Evolutionary conservation across 2,113 vertebrate genomes (phyloP), one percentile per base, ranked within the genome.

Genomic region (Pleuronectes platessa): DNA sequence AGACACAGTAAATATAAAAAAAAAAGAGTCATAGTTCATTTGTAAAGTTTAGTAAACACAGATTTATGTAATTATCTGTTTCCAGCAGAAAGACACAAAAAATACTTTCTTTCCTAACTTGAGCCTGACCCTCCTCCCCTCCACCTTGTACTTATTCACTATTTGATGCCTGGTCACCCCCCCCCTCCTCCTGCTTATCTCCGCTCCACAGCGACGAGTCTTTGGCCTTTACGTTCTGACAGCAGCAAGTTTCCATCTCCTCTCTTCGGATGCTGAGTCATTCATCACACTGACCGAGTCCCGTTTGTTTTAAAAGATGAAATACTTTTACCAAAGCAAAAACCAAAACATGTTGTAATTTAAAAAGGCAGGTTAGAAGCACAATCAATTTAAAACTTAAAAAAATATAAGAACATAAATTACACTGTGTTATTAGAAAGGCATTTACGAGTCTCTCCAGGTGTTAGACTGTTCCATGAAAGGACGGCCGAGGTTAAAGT

Each of bases 401-500:
- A n/a, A n/a, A 24, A 47, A 54, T 42, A 23, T 42, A 23, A 42
- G 2, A 71, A 45, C 37, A 78, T 70, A 81, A 79, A 76, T 82
- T 79, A 67, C 9, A 64, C 0, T 7, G 21, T 45, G 47, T 65
- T 65, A 26, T 60, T 3, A 13, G 11, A 55, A 45, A 55, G 21
- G 21, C 21, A 1, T 59, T 54, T 9, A 21, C 49, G 5, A 54
- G 31, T 3, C 6, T 24, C 49, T 68, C 15, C 40, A 6, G 26
- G 27, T 42, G 61, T 51, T 49, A 49, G 64, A 62, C 45, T n/a
- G 54, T 64, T 10, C 12, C 13, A 23, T 49, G 17, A 24, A 7
- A 5, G 31, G 23, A n/a, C n/a, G 5, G 55, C 35, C 14, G 21
- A 58, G 66, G 76, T 87, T 84, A 87, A 92, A 90, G 90, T 89